Evolutionary conservation across 2,113 vertebrate genomes (phyloP).

Genomic region (Tyto alba): DNA sequence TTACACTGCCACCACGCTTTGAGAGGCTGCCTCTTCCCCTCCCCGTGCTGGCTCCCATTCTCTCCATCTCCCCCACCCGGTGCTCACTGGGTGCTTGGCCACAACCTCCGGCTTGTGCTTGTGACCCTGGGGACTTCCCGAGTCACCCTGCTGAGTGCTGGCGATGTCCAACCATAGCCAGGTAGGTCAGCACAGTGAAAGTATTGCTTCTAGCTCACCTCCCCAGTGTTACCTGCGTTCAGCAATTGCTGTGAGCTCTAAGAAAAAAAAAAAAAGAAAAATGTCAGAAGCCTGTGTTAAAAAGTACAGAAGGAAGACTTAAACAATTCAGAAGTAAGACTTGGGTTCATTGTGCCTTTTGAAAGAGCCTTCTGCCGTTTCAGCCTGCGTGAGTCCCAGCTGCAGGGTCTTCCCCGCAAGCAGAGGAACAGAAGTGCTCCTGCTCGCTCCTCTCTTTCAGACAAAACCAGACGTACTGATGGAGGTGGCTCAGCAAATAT

Average conservation of each 20-base stretch:
- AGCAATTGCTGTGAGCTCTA: not conserved
- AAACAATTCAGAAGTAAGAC: not conserved
- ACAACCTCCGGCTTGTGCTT: not conserved
- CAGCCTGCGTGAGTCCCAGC: not conserved
- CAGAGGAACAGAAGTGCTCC: not conserved
- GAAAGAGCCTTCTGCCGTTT: not conserved
- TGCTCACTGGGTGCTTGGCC: not conserved
- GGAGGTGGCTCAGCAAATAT: not conserved
- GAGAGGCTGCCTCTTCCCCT: not conserved
- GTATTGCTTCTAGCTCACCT: not conserved
- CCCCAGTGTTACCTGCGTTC: fast-evolving
- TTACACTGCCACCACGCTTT: not conserved
- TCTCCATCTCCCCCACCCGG: not conserved
- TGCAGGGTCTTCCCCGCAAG: not conserved
- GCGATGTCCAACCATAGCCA: not conserved
- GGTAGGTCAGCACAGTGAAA: not conserved
- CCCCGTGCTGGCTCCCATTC: not conserved
- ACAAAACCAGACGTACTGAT: not conserved
- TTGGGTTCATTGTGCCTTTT: not conserved
- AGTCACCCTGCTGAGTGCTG: not conserved
- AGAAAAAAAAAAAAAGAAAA: not conserved
- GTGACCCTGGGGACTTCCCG: not conserved
- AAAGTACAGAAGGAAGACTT: not conserved
- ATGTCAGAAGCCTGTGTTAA: not conserved
- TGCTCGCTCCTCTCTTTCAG: not conserved